Evolutionary conservation across 2,888 invertebrate species (phyloP).

Genomic region (Anaspis maculata): DNA sequence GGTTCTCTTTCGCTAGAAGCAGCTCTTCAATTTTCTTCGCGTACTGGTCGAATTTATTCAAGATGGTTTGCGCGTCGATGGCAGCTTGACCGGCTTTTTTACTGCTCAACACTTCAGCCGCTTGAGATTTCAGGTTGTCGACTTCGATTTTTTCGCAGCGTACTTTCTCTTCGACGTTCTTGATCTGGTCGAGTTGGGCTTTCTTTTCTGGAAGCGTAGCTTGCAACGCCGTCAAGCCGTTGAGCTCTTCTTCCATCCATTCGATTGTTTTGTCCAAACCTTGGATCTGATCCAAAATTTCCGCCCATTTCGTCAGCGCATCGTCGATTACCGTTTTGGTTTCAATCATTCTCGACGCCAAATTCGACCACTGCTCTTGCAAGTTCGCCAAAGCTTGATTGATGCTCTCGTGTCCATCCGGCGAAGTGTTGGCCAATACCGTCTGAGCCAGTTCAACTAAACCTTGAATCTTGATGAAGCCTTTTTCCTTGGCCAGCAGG

Average conservation of each 20-base stretch:
- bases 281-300: slow-evolving; percentile 81
- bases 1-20: slow-evolving; percentile 70
- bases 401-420: slow-evolving; percentile 77
- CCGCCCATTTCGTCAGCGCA: slow-evolving; percentile 86
- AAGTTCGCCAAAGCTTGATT: slow-evolving; percentile 73
- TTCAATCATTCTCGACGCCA: slow-evolving; percentile 83
- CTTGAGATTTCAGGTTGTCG: slow-evolving; percentile 74
- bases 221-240: slow-evolving; percentile 67
- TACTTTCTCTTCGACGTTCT: slow-evolving; percentile 78
- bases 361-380: slow-evolving; percentile 84
- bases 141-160: slow-evolving; percentile 86
- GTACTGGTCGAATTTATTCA: slow-evolving; percentile 74
- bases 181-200: slow-evolving; percentile 75
- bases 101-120: slow-evolving; percentile 75
- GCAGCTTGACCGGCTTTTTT: slow-evolving; percentile 79
- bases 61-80: slow-evolving; percentile 74
- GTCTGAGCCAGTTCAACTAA: slow-evolving; percentile 87
- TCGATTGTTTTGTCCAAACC: slow-evolving; percentile 74
- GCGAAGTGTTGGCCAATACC: slow-evolving; percentile 84
- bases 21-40: slow-evolving; percentile 64
- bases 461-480: slow-evolving; percentile 78
- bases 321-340: slow-evolving; percentile 82
- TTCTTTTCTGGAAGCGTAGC: slow-evolving; percentile 80
- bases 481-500: slow-evolving; percentile 85
- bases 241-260: slow-evolving; percentile 64